Conservation (phyloP, 2,888 invertebrate species). For the Thereva unica region DNA sequence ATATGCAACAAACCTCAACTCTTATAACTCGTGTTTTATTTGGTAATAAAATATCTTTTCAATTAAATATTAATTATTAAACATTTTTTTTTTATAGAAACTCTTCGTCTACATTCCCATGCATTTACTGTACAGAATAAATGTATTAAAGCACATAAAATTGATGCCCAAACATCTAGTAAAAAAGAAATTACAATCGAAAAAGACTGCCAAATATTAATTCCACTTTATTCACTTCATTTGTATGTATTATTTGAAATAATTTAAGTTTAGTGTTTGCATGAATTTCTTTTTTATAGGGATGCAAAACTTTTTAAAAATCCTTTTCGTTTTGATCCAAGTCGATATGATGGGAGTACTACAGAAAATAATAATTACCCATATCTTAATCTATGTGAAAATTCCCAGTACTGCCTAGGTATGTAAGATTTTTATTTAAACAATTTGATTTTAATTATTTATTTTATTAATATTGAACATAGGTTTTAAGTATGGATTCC, state of each 20-base stretch:
- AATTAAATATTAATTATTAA: conserved; percentile 8
- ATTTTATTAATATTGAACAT: not conserved
- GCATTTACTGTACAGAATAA: conserved; percentile 35
- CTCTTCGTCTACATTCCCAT: conserved; percentile 38
- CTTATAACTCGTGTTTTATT: conserved; percentile 34
- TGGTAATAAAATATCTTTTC: conserved; percentile 17
- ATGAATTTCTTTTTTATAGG: conserved; percentile 15
- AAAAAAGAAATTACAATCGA: conserved; percentile 30
- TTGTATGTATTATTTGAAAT: conserved; percentile 34
- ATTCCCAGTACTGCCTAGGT: conserved; percentile 40
- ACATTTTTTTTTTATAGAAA: conserved; percentile 35
- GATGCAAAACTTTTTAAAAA: conserved; percentile 35
- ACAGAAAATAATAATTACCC: conserved; percentile 26
- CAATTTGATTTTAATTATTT: not conserved
- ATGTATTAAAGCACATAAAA: conserved; percentile 30
- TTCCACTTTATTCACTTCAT: conserved; percentile 41
- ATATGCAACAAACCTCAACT: conserved; percentile 19
- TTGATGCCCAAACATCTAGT: conserved; percentile 37
- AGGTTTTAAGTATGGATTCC: conserved; percentile 40
- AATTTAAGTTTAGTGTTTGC: not conserved
- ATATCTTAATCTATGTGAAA: conserved; percentile 37
- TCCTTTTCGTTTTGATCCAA: conserved; percentile 39
- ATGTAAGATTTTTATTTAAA: not conserved
- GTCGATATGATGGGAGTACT: conserved; percentile 31
- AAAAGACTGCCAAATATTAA: conserved; percentile 32